Percentiles rank a stretch among this genome's conserved stretches.
Conservation (phyloP, 2,888 invertebrate genomes). For the Muschampia plurimacula region DNA sequence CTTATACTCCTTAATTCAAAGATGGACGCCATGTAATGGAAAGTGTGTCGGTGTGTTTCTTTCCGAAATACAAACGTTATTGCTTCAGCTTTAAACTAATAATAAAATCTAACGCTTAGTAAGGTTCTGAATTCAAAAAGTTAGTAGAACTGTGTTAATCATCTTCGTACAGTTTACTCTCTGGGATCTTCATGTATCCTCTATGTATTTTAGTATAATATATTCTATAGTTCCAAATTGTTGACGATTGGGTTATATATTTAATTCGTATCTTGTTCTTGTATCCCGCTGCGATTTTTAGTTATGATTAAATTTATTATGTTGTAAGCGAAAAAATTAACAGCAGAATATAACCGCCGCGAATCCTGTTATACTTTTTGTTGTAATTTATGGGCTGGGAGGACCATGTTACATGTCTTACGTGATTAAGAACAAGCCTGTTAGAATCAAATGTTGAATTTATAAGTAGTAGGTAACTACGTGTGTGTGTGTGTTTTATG, state of each 20-base stretch:
- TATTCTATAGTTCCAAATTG: not conserved
- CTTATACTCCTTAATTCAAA: too few relatives aligned
- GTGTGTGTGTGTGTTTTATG: too few relatives aligned
- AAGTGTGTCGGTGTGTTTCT: too few relatives aligned
- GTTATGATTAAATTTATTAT: conserved; percentile 35
- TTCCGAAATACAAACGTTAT: too few relatives aligned
- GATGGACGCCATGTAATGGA: too few relatives aligned
- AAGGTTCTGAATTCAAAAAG: too few relatives aligned
- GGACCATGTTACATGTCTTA: conserved; percentile 2
- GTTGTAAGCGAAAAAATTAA: conserved; percentile 25
- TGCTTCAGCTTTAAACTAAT: too few relatives aligned
- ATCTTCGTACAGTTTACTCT: too few relatives aligned
- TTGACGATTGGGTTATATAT: not conserved
- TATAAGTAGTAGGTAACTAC: not conserved
- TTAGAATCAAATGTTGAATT: not conserved
- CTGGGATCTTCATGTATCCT: not conserved
- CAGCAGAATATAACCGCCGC: conserved; percentile 11
- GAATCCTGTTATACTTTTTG: conserved; percentile 37
- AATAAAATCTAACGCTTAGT: too few relatives aligned
- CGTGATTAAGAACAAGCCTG: not conserved
- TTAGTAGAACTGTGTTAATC: too few relatives aligned
- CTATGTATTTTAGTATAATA: not conserved
- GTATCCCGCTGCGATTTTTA: conserved; percentile 34
- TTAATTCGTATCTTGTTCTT: conserved; percentile 15
- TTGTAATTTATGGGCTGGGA: conserved; percentile 17